Evolutionary conservation across 2,113 vertebrate genomes (phyloP).

Genomic region (Notarius lentiginosus): DNA sequence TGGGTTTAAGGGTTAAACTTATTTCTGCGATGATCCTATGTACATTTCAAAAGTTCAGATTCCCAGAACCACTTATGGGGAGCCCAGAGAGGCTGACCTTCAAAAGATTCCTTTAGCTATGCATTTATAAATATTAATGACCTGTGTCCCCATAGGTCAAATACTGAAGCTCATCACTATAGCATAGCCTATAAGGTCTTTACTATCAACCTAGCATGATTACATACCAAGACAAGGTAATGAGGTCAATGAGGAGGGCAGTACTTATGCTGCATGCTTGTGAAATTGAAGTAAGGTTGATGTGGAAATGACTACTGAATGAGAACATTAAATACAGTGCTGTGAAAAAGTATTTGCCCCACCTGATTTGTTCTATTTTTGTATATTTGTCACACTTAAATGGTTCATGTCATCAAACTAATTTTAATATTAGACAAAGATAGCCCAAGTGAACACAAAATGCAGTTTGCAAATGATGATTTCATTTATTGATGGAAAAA

Average conservation of each 20-base stretch:
- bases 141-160: slow-evolving; percentile 18
- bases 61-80: slow-evolving; percentile 14
- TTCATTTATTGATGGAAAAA: too few relatives aligned
- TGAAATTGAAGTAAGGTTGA: background rate
- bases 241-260: background rate
- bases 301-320: background rate
- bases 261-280: background rate
- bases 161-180: slow-evolving; percentile 39
- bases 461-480: too few relatives aligned
- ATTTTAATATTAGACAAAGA: too few relatives aligned
- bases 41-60: slow-evolving; percentile 30
- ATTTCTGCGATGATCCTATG: background rate
- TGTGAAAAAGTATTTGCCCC: too few relatives aligned
- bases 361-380: too few relatives aligned
- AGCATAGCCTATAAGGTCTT: slow-evolving; percentile 15
- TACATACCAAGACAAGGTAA: slow-evolving; percentile 27
- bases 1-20: background rate
- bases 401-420: too few relatives aligned
- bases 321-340: background rate
- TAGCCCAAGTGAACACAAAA: too few relatives aligned
- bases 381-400: too few relatives aligned
- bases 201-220: slow-evolving; percentile 32
- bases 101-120: slow-evolving; percentile 20
- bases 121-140: slow-evolving; percentile 41
- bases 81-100: slow-evolving; percentile 40